phyloP scores from a whole-genome alignment of 2,888 invertebrate species.

The Sinodicranocentrus sp. region DNA sequence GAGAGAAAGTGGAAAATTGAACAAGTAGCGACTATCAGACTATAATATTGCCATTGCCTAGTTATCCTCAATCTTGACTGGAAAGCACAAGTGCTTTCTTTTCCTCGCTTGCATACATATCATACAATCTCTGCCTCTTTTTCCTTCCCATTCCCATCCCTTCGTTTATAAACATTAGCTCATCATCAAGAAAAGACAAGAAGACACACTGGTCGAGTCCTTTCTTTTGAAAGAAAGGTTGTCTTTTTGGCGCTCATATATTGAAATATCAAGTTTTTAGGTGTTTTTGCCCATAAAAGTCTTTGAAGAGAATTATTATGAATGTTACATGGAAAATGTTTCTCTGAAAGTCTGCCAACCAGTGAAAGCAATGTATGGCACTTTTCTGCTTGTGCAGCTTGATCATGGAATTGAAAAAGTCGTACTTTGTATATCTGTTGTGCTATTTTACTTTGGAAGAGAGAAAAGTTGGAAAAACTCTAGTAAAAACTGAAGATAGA shows the following conservation, averaged over 20 bases:
- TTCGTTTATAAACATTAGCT: conserved; percentile 34
- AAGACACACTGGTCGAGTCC: conserved; percentile 16
- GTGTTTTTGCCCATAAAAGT: conserved; percentile 26
- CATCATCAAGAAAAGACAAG: conserved; percentile 38
- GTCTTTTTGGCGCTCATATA: conserved; percentile 25
- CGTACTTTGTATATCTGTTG: conserved; percentile 45
- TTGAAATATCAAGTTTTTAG: conserved; percentile 44
- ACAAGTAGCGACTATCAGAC: conserved; percentile 30
- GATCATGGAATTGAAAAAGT: background rate
- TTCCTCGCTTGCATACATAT: conserved; percentile 44
- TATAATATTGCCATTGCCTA: conserved; percentile 51
- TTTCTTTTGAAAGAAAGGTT: conserved; percentile 22
- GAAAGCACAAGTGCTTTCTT: conserved; percentile 41
- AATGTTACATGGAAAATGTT: conserved; percentile 38
- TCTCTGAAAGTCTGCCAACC: conserved; percentile 49
- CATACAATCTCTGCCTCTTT: conserved; percentile 26
- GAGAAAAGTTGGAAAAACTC: conserved; percentile 16
- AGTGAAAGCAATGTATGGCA: background rate
- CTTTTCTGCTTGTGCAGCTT: background rate
- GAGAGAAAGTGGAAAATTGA: no score
- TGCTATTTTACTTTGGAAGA: conserved; percentile 7
- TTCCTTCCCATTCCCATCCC: background rate
- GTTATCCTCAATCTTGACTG: conserved; percentile 52
- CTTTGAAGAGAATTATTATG: conserved; percentile 12
- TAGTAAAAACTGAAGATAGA: no score